Percentiles rank a stretch among this genome's conserved stretches.
Evolutionary conservation across 1,140 invertebrate genomes (phyloP).

Genomic region (Drosophila truncata): DNA sequence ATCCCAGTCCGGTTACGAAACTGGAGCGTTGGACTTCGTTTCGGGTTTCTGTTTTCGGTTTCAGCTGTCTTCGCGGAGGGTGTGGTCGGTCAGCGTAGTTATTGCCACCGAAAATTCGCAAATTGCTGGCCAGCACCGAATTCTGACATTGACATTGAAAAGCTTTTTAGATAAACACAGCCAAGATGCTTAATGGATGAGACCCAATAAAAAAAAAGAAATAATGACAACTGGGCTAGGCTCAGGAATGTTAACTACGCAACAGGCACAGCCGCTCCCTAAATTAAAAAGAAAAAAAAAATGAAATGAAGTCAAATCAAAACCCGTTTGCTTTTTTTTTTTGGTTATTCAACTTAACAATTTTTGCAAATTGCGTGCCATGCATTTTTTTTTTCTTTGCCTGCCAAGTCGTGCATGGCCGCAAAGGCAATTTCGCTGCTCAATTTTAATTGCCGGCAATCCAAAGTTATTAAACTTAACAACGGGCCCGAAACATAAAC

Average conservation of each 20-base stretch:
- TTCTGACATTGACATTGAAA: slow-evolving; percentile 83
- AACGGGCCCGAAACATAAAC: slow-evolving; percentile 52
- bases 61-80: slow-evolving; percentile 8
- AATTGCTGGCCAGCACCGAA: slow-evolving; percentile 7
- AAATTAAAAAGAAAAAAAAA: slow-evolving; percentile 22
- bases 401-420: slow-evolving; percentile 56
- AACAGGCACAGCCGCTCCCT: slow-evolving; percentile 52
- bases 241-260: slow-evolving; percentile 57
- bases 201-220: slow-evolving; percentile 9
- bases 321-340: slow-evolving; percentile 57
- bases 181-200: slow-evolving; percentile 46
- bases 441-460: slow-evolving; percentile 74
- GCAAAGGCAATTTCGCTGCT: slow-evolving; percentile 56
- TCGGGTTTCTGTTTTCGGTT: slow-evolving; percentile 18
- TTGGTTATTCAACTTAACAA: slow-evolving; percentile 74
- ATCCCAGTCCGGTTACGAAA: slow-evolving; percentile 23
- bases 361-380: slow-evolving; percentile 68
- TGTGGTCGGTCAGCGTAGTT: slow-evolving; percentile 26
- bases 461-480: slow-evolving; percentile 77
- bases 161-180: slow-evolving; percentile 31
- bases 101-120: background rate
- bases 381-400: slow-evolving; percentile 65
- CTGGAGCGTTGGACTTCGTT: slow-evolving; percentile 11
- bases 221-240: slow-evolving; percentile 34
- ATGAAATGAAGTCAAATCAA: slow-evolving; percentile 38